Conservation (phyloP, 1,140 invertebrate genomes). For the Venturia canescens region DNA sequence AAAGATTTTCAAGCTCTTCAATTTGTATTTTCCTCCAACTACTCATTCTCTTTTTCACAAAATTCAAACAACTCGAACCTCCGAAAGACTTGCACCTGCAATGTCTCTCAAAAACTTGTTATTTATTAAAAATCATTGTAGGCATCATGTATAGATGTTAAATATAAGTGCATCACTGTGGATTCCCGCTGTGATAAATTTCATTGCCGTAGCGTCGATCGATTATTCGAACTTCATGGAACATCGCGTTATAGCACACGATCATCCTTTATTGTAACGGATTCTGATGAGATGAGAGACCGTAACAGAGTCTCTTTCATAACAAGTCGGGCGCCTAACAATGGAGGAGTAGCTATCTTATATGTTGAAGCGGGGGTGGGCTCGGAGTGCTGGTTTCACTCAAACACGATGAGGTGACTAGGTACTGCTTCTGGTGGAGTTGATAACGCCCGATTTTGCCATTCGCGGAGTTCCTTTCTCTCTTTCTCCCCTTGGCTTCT, state of each 20-base stretch:
- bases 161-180: neutral
- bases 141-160: neutral
- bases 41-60: too few relatives aligned
- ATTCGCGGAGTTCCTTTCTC: neutral
- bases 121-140: neutral
- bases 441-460: neutral
- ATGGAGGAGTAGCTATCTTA: neutral
- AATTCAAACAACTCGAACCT: too few relatives aligned
- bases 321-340: neutral
- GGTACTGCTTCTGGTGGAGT: slow-evolving; percentile 4
- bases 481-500: too few relatives aligned
- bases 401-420: neutral
- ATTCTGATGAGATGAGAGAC: neutral
- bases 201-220: neutral
- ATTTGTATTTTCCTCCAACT: too few relatives aligned
- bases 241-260: neutral
- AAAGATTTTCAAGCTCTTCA: too few relatives aligned
- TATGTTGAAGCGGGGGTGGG: neutral
- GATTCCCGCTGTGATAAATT: neutral
- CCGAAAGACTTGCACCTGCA: too few relatives aligned
- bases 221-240: neutral
- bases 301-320: neutral
- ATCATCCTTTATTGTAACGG: neutral
- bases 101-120: neutral
- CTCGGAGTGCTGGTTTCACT: neutral